phyloP scores from a whole-genome alignment of 2,888 invertebrate genomes.

The Branchipolynoe longqiensis region DNA sequence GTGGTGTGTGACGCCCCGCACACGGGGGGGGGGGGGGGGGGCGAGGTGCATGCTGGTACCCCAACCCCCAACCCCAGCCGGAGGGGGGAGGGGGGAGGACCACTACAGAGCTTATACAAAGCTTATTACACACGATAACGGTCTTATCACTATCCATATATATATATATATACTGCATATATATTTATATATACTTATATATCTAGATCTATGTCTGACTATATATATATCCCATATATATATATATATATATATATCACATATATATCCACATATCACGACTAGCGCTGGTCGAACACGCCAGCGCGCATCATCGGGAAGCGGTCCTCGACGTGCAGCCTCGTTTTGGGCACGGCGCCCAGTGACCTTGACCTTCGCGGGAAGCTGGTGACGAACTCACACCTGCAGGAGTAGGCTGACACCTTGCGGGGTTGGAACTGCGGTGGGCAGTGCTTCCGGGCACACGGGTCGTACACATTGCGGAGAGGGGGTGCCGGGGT shows the following conservation, averaged over 20 bases:
- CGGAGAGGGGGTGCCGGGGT: slow-evolving; percentile 12
- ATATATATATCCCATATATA: neutral
- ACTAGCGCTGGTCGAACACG: slow-evolving; percentile 19
- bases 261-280: neutral
- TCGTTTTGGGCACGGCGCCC: neutral
- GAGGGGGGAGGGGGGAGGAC: too few relatives aligned
- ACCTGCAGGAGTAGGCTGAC: slow-evolving; percentile 14
- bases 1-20: too few relatives aligned
- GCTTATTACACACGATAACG: too few relatives aligned
- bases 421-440: neutral
- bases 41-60: too few relatives aligned
- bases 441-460: neutral
- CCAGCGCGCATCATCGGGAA: slow-evolving; percentile 47
- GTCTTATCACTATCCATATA: too few relatives aligned
- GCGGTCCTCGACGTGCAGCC: neutral
- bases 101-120: too few relatives aligned
- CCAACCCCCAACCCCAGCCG: neutral
- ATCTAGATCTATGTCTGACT: neutral
- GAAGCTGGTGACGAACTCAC: slow-evolving; percentile 25
- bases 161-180: neutral
- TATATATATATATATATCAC: neutral
- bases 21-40: too few relatives aligned
- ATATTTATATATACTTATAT: neutral
- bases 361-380: slow-evolving; percentile 4
- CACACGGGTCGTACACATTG: slow-evolving; percentile 38